Percentiles rank a stretch among this genome's conserved stretches.
phyloP scores from a whole-genome alignment of 2,888 invertebrate species.

The Phorcus lineatus region DNA sequence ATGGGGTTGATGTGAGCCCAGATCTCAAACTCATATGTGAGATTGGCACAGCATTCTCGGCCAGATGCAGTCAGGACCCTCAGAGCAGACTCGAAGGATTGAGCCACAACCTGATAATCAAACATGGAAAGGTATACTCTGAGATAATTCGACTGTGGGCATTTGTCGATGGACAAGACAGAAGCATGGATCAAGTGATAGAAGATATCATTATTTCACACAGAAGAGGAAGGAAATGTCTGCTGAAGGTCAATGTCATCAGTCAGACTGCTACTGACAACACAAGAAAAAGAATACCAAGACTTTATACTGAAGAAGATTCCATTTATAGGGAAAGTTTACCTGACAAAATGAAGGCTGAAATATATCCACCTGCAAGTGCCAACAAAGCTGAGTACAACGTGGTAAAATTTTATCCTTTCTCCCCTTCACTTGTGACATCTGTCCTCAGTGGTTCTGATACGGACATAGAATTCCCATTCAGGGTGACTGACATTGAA shows the following conservation, averaged over 20 bases:
- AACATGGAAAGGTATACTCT: slow-evolving; percentile 62
- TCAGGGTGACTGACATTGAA: slow-evolving; percentile 67
- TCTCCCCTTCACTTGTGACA: slow-evolving; percentile 60
- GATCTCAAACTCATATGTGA: slow-evolving; percentile 63
- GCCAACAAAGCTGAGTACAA: slow-evolving; percentile 63
- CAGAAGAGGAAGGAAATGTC: slow-evolving; percentile 56
- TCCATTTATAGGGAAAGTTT: slow-evolving; percentile 27
- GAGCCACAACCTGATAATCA: slow-evolving; percentile 39
- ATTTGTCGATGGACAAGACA: slow-evolving; percentile 48
- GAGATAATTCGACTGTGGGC: slow-evolving; percentile 59
- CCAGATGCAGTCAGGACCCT: slow-evolving; percentile 55
- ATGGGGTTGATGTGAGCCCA: slow-evolving; percentile 54
- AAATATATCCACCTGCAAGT: slow-evolving; percentile 61
- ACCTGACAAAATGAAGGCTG: slow-evolving; percentile 36
- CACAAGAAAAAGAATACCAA: slow-evolving; percentile 20
- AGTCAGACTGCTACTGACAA: slow-evolving; percentile 41
- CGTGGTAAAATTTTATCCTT: slow-evolving; percentile 69
- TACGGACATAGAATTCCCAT: slow-evolving; percentile 66
- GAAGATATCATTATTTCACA: slow-evolving; percentile 60
- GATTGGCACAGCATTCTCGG: slow-evolving; percentile 64
- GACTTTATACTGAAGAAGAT: slow-evolving; percentile 31
- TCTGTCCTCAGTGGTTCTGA: slow-evolving; percentile 56
- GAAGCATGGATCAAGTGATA: slow-evolving; percentile 30
- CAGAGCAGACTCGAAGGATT: slow-evolving; percentile 52
- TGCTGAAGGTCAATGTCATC: slow-evolving; percentile 54